These are phyloP conservation scores for Trichogramma evanescens DNA, from an alignment of 2,888 invertebrate species.

Conservation along the genomic window DNA sequence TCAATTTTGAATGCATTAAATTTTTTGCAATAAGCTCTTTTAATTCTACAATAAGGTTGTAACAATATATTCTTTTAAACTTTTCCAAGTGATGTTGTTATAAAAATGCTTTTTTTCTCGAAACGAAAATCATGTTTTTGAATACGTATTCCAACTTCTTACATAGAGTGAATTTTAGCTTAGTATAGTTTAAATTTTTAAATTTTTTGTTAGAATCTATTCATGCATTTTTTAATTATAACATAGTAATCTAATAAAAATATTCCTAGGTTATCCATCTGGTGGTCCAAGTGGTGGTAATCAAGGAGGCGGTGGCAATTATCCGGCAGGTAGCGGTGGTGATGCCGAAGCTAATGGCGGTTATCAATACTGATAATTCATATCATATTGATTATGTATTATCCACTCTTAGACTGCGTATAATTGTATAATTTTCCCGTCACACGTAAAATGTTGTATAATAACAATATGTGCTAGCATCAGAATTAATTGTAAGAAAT, in stretches of 20 bases:
- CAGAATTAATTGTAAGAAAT: slow-evolving; percentile 19
- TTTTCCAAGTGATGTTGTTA: not conserved
- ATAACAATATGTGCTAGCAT: slow-evolving; percentile 17
- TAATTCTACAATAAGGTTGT: too few species aligned
- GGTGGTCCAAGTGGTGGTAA: slow-evolving; percentile 23
- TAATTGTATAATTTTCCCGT: slow-evolving; percentile 17
- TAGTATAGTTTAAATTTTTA: not conserved
- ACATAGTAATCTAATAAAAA: not conserved
- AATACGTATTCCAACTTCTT: too few species aligned
- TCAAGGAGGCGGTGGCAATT: slow-evolving; percentile 29
- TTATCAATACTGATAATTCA: slow-evolving; percentile 41
- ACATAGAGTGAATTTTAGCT: not conserved
- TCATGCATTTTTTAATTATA: not conserved
- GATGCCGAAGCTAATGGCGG: slow-evolving; percentile 43
- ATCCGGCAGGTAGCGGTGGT: slow-evolving; percentile 41
- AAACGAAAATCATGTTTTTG: too few species aligned
- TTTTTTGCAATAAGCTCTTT: too few species aligned
- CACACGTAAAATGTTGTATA: slow-evolving; percentile 13
- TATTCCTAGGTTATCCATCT: slow-evolving; percentile 16
- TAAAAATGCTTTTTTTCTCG: too few species aligned
- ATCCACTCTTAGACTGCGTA: slow-evolving; percentile 10
- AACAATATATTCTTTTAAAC: too few species aligned
- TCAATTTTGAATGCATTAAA: too few species aligned
- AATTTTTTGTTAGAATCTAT: not conserved
- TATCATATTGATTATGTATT: slow-evolving; percentile 11